Conservation (phyloP, 2,888 invertebrate genomes). For the Chouioia cunea region DNA sequence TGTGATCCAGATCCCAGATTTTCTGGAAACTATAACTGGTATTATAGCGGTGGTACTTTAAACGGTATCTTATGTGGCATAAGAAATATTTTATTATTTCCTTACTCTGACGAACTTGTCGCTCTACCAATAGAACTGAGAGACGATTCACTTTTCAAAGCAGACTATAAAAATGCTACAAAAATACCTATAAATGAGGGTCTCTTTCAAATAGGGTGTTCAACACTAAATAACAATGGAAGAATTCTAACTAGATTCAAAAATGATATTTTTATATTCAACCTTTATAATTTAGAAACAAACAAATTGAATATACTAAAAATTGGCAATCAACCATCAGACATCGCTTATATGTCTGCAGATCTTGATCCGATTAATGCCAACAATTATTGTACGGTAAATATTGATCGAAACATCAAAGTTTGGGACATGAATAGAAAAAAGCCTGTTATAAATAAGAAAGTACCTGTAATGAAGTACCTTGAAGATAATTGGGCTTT, state of each 20-base stretch:
- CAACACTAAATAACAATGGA: conserved; percentile 28
- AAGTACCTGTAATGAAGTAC: conserved; percentile 46
- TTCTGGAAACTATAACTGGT: conserved; percentile 64
- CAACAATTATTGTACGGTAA: conserved; percentile 57
- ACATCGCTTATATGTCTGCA: conserved; percentile 57
- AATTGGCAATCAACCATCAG: conserved; percentile 53
- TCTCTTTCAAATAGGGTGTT: conserved; percentile 54
- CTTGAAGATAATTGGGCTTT: conserved; percentile 60
- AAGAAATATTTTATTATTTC: conserved; percentile 60
- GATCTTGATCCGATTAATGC: conserved; percentile 57
- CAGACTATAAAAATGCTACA: conserved; percentile 55
- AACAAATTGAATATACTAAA: conserved; percentile 52
- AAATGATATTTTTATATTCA: conserved; percentile 37
- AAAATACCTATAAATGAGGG: conserved; percentile 54
- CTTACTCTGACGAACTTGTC: conserved; percentile 61
- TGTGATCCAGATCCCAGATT: conserved; percentile 65
- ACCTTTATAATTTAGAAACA: conserved; percentile 38
- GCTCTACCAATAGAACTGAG: conserved; percentile 53
- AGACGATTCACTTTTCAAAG: conserved; percentile 57
- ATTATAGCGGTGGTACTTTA: conserved; percentile 63
- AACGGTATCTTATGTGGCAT: conserved; percentile 51
- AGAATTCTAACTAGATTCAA: conserved; percentile 40
- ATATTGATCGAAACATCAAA: conserved; percentile 53
- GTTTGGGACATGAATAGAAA: conserved; percentile 56
- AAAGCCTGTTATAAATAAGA: conserved; percentile 33